A percentile compares a stretch with the other conserved stretches of the same genome.
phyloP scores from a whole-genome alignment of 2,888 invertebrate genomes.

The Phortica okadai region DNA sequence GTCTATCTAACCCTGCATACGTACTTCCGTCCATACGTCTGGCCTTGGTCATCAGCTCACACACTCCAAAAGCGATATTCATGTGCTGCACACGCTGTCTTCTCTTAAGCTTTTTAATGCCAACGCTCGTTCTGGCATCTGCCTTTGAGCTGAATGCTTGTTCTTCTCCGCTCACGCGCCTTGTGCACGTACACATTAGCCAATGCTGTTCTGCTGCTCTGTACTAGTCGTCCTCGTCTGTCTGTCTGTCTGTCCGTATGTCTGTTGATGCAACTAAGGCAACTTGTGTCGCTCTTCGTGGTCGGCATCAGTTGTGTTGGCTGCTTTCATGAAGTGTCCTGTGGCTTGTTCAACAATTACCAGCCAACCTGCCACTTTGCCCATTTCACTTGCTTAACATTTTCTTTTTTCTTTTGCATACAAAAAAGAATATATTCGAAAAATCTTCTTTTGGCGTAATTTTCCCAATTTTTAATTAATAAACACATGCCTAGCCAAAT shows the following conservation, averaged over 20 bases:
- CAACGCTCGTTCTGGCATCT: constrained; percentile 35
- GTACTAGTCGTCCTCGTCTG: not conserved
- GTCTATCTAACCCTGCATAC: not conserved
- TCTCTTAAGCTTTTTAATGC: constrained; percentile 51
- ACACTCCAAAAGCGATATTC: constrained; percentile 7
- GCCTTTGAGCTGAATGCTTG: constrained; percentile 23
- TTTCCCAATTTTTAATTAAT: constrained; percentile 29
- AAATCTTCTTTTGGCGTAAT: constrained; percentile 7
- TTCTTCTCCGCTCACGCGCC: not conserved
- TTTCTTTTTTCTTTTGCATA: not conserved
- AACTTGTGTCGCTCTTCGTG: constrained; percentile 7
- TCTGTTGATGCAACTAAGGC: not conserved
- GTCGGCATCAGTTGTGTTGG: constrained; percentile 14
- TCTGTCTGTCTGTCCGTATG: not conserved
- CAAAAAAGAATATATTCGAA: not conserved
- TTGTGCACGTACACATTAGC: not conserved
- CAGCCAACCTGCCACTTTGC: constrained; percentile 3
- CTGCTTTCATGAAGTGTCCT: constrained; percentile 29
- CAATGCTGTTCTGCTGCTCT: not conserved
- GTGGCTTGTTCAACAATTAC: constrained; percentile 30
- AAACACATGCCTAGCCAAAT: constrained; percentile 12
- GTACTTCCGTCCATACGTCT: not conserved
- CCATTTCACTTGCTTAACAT: not conserved
- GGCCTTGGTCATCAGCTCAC: not conserved
- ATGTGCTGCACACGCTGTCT: constrained; percentile 34